Evolutionary conservation across 53 echinoderm and acorn worm species (phyloP), one percentile per base, ranked within the genome.

Genomic region (Glandiceps talaboti): DNA sequence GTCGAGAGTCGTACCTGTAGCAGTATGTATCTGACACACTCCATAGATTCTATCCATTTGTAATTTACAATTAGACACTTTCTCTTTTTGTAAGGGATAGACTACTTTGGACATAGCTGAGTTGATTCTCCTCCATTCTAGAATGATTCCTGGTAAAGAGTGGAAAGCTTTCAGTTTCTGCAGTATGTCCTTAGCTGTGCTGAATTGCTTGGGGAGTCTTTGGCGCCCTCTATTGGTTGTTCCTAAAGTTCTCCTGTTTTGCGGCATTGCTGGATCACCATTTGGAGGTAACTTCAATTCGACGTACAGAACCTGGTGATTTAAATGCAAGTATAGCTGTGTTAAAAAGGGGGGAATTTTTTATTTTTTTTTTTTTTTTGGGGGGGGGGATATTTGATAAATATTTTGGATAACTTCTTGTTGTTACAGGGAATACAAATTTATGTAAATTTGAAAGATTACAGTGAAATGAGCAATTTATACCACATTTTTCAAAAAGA

Each of bases 41-140:
- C 91, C 83, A 72, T 87, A 91, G 26, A 97, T 79, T 28, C 97
- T 88, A 32, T 97, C 89, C 82, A 89, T 87, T 28, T 87, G 86
- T 1, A 97, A 80, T 30, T 76, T 82, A 0, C 31, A 29, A 32
- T 87, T 83, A 30, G 77, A 82, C 28, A 87, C 82, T 78, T 85
- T 87, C 87, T 97, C 97, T 76, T 97, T 97, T 85, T 91, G 91
- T 29, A 97, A 79, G 0, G 97, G 97, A 76, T 86, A 97, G 72
- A 97, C 97, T 32, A 91, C 99, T 87, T 99, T 99, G 6, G 93
- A 91, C 31, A 99, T 79, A 0, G 99, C 91, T 0, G 86, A 85
- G 28, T 89, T 87, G 83, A 99, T 89, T n/a, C 93, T 81, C 1
- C 99, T 81, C 91, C 93, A 99, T 83, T 99, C 99, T 76, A 94